A percentile compares a stretch with the other conserved stretches of the same genome.
These are phyloP conservation scores for Callorhinus ursinus DNA, from an alignment of 2,113 vertebrate species.

Conservation along the genomic window DNA sequence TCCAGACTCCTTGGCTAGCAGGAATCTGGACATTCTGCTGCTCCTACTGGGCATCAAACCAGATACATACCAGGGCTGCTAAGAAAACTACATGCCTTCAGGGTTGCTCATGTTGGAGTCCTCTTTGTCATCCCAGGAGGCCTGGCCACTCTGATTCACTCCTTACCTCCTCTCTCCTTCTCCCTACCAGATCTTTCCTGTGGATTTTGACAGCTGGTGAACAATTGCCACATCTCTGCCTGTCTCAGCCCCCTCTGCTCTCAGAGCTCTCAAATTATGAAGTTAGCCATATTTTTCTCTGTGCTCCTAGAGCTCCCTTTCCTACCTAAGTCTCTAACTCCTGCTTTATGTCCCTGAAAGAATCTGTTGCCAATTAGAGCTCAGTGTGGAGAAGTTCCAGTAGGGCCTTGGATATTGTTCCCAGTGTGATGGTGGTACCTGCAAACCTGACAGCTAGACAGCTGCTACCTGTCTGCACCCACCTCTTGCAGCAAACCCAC, in stretches of 20 bases:
- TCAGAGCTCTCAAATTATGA: neutral
- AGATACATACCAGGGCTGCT: neutral
- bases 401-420: neutral
- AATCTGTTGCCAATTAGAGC: neutral
- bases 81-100: neutral
- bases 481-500: neutral
- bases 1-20: neutral
- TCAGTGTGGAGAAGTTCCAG: neutral
- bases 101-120: neutral
- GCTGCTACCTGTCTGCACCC: neutral
- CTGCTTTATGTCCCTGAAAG: neutral
- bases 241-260: neutral
- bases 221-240: neutral
- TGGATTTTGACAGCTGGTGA: neutral
- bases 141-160: neutral
- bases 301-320: neutral
- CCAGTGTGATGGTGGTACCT: neutral
- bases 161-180: neutral
- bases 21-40: neutral
- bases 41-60: too few species aligned
- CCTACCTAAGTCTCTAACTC: neutral
- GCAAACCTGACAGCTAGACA: neutral
- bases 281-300: neutral
- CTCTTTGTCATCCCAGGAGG: neutral
- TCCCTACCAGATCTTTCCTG: neutral